A percentile compares a stretch with the other conserved stretches of the same genome.
Evolutionary conservation across 2,113 vertebrate species (phyloP).

Genomic region (Cnemophilus loriae): DNA sequence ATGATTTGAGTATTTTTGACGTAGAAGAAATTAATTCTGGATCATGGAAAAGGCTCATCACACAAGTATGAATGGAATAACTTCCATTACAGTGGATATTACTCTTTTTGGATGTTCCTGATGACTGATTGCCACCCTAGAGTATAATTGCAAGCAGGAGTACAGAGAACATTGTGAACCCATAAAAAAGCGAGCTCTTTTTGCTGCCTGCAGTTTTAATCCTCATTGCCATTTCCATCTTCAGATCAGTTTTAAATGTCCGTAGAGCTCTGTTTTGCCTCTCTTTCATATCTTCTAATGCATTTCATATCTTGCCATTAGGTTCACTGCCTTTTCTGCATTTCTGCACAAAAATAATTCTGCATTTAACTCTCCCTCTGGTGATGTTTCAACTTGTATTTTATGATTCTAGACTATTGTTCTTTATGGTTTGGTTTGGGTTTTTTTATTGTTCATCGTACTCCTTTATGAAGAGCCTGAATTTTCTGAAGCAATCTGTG

Average conservation of each 20-base stretch:
- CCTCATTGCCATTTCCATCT: neutral
- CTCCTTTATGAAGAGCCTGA: neutral
- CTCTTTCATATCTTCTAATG: neutral
- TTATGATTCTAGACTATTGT: neutral
- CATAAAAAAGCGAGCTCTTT: neutral
- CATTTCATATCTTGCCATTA: neutral
- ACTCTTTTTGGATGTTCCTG: neutral
- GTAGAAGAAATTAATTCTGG: neutral
- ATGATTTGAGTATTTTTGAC: neutral
- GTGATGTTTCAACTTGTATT: neutral
- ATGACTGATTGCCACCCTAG: constrained; percentile 13
- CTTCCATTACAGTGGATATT: neutral
- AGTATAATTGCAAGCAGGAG: constrained; percentile 1
- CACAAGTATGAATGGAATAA: neutral
- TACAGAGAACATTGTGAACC: constrained; percentile 6
- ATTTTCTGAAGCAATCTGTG: neutral
- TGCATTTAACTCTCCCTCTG: neutral
- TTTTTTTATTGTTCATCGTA: neutral
- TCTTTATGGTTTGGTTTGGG: neutral
- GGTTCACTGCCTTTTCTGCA: neutral
- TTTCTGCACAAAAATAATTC: neutral
- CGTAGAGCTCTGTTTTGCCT: neutral
- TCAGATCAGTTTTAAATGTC: neutral
- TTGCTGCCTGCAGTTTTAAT: constrained; percentile 15
- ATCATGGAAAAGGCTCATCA: neutral